Evolutionary conservation across 2,888 invertebrate genomes (phyloP).

Genomic region (Epistrophe grossulariae): DNA sequence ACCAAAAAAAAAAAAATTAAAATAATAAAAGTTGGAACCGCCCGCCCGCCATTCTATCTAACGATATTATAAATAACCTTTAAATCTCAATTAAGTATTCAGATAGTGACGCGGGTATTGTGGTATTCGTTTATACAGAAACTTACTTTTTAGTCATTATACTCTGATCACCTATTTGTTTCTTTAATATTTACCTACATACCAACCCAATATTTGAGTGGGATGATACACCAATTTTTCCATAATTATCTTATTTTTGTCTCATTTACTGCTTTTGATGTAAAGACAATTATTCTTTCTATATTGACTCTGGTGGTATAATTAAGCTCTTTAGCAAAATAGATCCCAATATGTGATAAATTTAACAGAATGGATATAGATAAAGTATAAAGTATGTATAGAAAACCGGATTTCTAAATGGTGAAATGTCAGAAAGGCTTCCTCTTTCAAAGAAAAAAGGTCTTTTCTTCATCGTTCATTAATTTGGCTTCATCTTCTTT

Average conservation of each 20-base stretch:
- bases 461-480: conserved; percentile 26
- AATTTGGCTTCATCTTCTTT: conserved; percentile 9
- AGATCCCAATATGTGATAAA: conserved; percentile 9
- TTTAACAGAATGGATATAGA: conserved; percentile 4
- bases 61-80: conserved; percentile 53
- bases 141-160: background rate
- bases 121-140: conserved; percentile 29
- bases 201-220: background rate
- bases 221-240: conserved; percentile 22
- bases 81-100: conserved; percentile 63
- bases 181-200: background rate
- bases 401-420: conserved; percentile 47
- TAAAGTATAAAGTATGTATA: background rate
- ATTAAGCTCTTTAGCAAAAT: conserved; percentile 27
- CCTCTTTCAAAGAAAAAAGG: conserved; percentile 36
- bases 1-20: conserved; percentile 7
- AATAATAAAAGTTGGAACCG: conserved; percentile 16
- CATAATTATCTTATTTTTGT: conserved; percentile 1
- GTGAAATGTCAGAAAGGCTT: conserved; percentile 61
- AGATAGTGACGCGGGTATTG: conserved; percentile 14
- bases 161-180: conserved; percentile 13
- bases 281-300: conserved; percentile 4
- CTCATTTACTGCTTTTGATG: conserved; percentile 9
- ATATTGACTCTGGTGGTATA: conserved; percentile 12
- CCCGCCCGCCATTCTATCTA: conserved; percentile 40